Conservation (phyloP, 1,140 invertebrate species). For the Pseudomyrmex gracilis region DNA sequence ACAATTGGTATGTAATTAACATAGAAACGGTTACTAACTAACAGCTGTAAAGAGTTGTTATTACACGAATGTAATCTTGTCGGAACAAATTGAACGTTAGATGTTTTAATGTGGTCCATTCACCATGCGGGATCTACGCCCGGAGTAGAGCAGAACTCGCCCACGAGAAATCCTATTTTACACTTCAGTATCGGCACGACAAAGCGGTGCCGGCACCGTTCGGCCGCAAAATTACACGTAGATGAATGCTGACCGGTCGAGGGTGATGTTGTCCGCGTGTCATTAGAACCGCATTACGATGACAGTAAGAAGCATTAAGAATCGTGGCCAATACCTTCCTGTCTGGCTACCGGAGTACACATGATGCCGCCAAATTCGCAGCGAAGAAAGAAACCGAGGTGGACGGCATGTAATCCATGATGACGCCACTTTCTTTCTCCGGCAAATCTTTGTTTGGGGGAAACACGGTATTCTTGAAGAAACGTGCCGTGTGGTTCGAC, state of each 20-base stretch:
- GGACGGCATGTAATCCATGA: conserved; percentile 33
- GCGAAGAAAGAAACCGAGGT: conserved; percentile 12
- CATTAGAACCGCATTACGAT: conserved; percentile 75
- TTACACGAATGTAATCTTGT: not conserved
- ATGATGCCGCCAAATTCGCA: not conserved
- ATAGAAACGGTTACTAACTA: not conserved
- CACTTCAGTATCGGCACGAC: conserved; percentile 71
- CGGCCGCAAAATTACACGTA: conserved; percentile 71
- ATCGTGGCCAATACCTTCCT: conserved; percentile 75
- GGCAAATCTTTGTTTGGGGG: conserved; percentile 75
- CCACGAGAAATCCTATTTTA: conserved; percentile 74
- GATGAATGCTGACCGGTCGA: conserved; percentile 51
- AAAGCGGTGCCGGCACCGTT: conserved; percentile 56
- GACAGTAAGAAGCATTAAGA: conserved; percentile 79
- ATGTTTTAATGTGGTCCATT: not conserved
- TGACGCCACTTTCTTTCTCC: conserved; percentile 51
- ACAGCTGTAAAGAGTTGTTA: not conserved
- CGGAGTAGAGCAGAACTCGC: conserved; percentile 16
- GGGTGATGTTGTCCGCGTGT: conserved; percentile 51
- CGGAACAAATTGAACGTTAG: not conserved
- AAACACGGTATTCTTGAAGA: conserved; percentile 74
- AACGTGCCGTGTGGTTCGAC: conserved; percentile 8
- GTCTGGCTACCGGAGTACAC: conserved; percentile 73
- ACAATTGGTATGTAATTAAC: too few relatives aligned
- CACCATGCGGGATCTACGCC: not conserved